Evolutionary conservation across 2,797 vertebrate species (phyloP).

Genomic region (Pitangus sulphuratus): DNA sequence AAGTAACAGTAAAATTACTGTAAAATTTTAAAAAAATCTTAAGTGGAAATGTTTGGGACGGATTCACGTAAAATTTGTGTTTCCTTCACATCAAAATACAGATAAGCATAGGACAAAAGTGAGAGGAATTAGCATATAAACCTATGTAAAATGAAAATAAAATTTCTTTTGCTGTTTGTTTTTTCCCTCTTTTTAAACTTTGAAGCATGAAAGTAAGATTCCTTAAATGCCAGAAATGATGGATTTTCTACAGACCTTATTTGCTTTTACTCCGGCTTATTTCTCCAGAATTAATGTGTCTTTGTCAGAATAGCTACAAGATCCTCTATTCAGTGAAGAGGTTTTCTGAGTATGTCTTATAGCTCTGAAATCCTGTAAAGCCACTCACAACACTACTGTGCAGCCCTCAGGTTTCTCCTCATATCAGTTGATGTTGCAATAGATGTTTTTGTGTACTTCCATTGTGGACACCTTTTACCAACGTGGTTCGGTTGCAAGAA

Average conservation of each 20-base stretch:
- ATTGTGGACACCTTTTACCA: neutral
- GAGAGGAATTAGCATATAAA: neutral
- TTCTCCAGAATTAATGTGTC: neutral
- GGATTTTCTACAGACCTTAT: neutral
- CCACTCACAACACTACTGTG: accelerated
- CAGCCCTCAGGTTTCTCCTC: neutral
- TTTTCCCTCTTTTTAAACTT: neutral
- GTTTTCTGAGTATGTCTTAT: neutral
- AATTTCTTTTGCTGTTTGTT: neutral
- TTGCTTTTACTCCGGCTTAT: neutral
- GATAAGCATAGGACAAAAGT: accelerated
- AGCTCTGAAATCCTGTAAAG: neutral
- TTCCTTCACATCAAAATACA: neutral
- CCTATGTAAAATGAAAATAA: neutral
- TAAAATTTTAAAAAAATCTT: neutral
- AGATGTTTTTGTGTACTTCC: neutral
- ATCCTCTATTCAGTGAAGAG: neutral
- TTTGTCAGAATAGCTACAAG: neutral
- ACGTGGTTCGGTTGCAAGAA: neutral
- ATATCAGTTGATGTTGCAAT: accelerated
- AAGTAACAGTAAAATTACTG: neutral
- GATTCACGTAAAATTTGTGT: neutral
- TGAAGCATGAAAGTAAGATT: neutral
- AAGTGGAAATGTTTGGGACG: neutral
- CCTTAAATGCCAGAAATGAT: neutral